Percentiles rank a stretch among this genome's conserved stretches.
phyloP scores from a whole-genome alignment of 2,113 vertebrate species.

The Spea bombifrons region DNA sequence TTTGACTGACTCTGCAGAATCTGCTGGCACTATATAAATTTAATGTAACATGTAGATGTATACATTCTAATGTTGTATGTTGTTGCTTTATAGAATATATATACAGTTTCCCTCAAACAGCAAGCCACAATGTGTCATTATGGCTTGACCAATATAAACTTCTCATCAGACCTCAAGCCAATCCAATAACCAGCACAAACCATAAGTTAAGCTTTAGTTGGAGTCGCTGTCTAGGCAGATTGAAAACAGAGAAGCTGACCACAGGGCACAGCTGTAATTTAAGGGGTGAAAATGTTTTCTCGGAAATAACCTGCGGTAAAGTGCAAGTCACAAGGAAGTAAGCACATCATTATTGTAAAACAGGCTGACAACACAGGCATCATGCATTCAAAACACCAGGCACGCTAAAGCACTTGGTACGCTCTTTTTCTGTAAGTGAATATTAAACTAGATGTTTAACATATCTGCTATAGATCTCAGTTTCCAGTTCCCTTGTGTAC shows the following conservation, averaged over 20 bases:
- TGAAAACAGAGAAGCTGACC: conserved; percentile 31
- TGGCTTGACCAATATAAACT: conserved; percentile 32
- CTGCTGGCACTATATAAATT: too few species aligned
- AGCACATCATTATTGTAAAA: neutral
- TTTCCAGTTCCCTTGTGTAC: too few species aligned
- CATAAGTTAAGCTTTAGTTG: conserved; percentile 2
- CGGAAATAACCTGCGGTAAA: conserved; percentile 5
- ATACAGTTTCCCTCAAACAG: neutral
- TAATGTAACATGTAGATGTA: too few species aligned
- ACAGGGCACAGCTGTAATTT: conserved; percentile 17
- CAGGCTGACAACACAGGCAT: neutral
- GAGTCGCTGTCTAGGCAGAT: conserved; percentile 13
- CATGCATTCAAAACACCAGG: neutral
- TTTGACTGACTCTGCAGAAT: too few species aligned
- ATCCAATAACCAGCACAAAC: neutral
- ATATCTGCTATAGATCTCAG: too few species aligned
- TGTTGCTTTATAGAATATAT: too few species aligned
- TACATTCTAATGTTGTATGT: too few species aligned
- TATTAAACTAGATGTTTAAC: too few species aligned
- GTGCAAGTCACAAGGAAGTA: conserved; percentile 21
- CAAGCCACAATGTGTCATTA: conserved; percentile 20
- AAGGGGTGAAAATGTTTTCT: conserved; percentile 28
- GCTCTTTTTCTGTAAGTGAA: too few species aligned
- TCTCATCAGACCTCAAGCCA: conserved; percentile 17
- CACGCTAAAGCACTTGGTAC: neutral